Evolutionary conservation across 2,113 vertebrate species (phyloP).

Genomic region (Oxyruncus cristatus): DNA sequence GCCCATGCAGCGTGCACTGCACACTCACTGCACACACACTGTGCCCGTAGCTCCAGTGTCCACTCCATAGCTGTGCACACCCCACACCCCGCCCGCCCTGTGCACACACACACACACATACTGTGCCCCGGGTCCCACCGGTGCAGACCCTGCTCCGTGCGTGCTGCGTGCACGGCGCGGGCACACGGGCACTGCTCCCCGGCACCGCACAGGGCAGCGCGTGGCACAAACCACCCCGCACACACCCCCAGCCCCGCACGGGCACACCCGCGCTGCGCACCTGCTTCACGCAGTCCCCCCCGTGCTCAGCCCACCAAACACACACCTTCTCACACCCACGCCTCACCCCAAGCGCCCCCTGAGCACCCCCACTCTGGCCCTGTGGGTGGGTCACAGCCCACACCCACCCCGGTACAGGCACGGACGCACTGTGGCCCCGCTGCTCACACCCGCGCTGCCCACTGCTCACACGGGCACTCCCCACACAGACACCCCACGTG

Average conservation of each 20-base stretch:
- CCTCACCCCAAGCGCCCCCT: not conserved
- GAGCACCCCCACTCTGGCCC: not conserved
- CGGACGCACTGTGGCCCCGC: rapidly evolving
- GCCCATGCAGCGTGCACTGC: rapidly evolving
- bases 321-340: rapidly evolving
- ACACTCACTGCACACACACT: rapidly evolving
- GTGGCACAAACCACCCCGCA: not conserved
- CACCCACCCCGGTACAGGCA: rapidly evolving
- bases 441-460: rapidly evolving
- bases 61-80: rapidly evolving
- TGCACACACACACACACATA: not conserved
- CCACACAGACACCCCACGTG: not conserved
- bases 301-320: rapidly evolving
- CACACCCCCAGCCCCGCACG: rapidly evolving
- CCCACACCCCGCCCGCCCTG: rapidly evolving
- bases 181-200: rapidly evolving
- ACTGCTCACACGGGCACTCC: rapidly evolving
- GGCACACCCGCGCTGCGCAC: rapidly evolving
- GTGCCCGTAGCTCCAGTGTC: not conserved
- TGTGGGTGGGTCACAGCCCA: rapidly evolving
- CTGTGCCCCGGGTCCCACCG: rapidly evolving
- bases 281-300: rapidly evolving
- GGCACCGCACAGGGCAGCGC: rapidly evolving
- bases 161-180: rapidly evolving
- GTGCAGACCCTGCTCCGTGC: rapidly evolving